phyloP scores from a whole-genome alignment of 1,140 invertebrate genomes.

The Zaprionus gabonicus region DNA sequence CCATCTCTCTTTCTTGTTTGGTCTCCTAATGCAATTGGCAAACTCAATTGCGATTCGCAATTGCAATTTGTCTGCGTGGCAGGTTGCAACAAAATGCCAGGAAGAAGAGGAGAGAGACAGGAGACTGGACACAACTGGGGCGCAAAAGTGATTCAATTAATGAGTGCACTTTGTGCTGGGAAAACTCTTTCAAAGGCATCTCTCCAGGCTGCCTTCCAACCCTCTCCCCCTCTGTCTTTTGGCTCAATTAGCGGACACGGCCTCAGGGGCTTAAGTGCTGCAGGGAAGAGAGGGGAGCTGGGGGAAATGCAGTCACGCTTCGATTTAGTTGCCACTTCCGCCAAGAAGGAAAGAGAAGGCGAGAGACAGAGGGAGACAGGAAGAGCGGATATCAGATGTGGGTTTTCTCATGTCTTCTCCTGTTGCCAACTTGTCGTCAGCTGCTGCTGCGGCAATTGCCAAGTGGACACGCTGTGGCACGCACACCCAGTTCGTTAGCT shows the following conservation, averaged over 20 bases:
- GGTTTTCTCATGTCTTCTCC: neutral
- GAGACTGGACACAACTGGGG: slow-evolving; percentile 11
- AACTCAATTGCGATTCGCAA: slow-evolving; percentile 25
- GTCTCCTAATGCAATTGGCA: slow-evolving; percentile 25
- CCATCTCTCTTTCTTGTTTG: neutral
- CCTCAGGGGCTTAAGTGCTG: slow-evolving; percentile 25
- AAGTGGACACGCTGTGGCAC: slow-evolving; percentile 28
- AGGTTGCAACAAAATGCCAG: slow-evolving; percentile 17
- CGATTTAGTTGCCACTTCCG: slow-evolving; percentile 40
- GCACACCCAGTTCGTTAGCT: slow-evolving; percentile 46
- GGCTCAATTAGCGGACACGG: slow-evolving; percentile 17
- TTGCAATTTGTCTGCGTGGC: slow-evolving; percentile 31
- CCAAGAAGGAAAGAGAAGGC: slow-evolving; percentile 13
- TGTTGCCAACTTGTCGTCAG: slow-evolving; percentile 9
- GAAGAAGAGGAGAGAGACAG: neutral
- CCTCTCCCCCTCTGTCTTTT: too few relatives aligned
- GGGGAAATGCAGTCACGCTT: slow-evolving; percentile 40
- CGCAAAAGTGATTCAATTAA: slow-evolving; percentile 48
- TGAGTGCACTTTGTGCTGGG: slow-evolving; percentile 40
- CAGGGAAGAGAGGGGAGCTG: neutral
- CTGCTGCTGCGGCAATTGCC: slow-evolving; percentile 6
- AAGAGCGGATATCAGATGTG: slow-evolving; percentile 23
- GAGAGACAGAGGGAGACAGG: neutral
- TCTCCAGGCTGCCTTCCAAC: neutral
- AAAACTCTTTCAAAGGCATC: slow-evolving; percentile 20